Conservation (phyloP, 2,888 invertebrate genomes). For the Pristionchus fissidentatus region DNA sequence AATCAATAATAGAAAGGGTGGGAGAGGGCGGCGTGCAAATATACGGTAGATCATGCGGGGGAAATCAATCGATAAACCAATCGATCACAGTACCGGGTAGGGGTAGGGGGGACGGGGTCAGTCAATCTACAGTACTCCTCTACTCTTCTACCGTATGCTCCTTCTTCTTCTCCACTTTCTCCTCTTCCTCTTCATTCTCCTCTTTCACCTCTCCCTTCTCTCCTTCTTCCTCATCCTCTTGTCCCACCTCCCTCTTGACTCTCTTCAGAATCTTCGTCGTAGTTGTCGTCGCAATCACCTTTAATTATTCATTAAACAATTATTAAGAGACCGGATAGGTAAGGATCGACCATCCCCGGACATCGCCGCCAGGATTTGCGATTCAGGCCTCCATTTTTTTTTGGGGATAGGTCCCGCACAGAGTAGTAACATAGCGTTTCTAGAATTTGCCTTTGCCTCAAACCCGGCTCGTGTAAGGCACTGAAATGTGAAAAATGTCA, state of each 20-base stretch:
- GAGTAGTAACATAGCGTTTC: too few species aligned
- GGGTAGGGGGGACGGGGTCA: too few species aligned
- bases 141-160: constrained; percentile 1
- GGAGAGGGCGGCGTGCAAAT: neutral
- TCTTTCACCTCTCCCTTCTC: neutral
- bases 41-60: too few species aligned
- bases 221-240: constrained; percentile 1
- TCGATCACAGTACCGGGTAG: neutral
- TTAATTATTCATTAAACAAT: neutral
- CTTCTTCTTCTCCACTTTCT: neutral
- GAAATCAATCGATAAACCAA: constrained; percentile 7
- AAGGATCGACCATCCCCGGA: too few species aligned
- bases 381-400: too few species aligned
- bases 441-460: too few species aligned
- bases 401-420: too few species aligned
- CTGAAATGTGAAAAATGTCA: too few species aligned
- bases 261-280: constrained; percentile 44
- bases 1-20: neutral
- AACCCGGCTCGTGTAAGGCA: too few species aligned
- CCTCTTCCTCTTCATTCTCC: constrained; percentile 2
- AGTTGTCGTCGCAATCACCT: constrained; percentile 40
- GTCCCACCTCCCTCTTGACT: constrained; percentile 29
- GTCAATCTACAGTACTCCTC: constrained; percentile 13
- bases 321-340: too few species aligned
- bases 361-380: too few species aligned